Evolutionary conservation across 2,113 vertebrate genomes (phyloP).

Genomic region (Eleginops maclovinus): DNA sequence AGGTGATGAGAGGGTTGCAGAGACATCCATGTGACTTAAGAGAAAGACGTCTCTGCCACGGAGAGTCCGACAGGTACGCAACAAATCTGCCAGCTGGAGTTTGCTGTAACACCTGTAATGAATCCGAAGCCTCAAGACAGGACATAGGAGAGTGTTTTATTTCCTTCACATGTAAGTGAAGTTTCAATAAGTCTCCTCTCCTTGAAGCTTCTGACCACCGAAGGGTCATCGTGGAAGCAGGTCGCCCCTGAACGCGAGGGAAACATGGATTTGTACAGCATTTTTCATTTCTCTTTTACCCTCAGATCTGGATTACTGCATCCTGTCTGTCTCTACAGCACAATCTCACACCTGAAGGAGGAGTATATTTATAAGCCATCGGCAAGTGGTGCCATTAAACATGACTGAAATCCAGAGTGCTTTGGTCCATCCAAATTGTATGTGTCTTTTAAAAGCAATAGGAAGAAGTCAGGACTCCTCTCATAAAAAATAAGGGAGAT

Average conservation of each 20-base stretch:
- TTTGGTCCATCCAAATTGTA: slow-evolving; percentile 61
- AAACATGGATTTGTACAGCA: slow-evolving; percentile 51
- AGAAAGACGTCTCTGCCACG: slow-evolving; percentile 28
- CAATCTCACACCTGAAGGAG: slow-evolving; percentile 45
- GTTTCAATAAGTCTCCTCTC: background rate
- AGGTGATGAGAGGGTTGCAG: slow-evolving; percentile 7
- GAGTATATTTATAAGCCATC: slow-evolving; percentile 75
- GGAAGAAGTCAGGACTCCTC: slow-evolving; percentile 55
- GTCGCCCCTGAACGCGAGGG: slow-evolving; percentile 4
- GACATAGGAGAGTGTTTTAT: slow-evolving; percentile 12
- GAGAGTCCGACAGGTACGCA: slow-evolving; percentile 15
- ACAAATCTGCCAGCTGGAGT: slow-evolving; percentile 14
- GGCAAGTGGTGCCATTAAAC: slow-evolving; percentile 64
- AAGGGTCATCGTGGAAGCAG: background rate
- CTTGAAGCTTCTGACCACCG: slow-evolving; percentile 1
- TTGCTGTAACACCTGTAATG: background rate
- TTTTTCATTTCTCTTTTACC: slow-evolving; percentile 2
- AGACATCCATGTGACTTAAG: slow-evolving; percentile 20
- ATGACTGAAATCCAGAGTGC: slow-evolving; percentile 61
- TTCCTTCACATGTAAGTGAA: slow-evolving; percentile 18
- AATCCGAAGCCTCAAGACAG: slow-evolving; percentile 23
- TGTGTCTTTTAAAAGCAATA: slow-evolving; percentile 78
- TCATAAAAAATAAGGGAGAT: background rate
- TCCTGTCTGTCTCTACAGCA: slow-evolving; percentile 44
- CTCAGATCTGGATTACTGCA: slow-evolving; percentile 45